Base-by-base conservation (phyloP, 2,797 vertebrate genomes). In the Denticeps clupeoides region DNA sequence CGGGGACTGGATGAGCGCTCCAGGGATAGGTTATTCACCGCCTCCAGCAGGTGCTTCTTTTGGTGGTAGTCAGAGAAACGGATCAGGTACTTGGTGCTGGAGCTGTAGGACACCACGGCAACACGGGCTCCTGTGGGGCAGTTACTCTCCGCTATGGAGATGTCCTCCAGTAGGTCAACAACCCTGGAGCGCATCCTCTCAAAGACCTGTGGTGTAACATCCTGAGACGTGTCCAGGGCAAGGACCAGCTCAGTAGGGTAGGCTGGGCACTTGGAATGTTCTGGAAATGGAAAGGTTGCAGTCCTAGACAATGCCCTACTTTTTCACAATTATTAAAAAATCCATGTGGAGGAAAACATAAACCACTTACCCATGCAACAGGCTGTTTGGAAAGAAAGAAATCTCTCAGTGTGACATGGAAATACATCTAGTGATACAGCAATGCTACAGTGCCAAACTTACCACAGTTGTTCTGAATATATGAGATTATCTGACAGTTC, bases 211-310 rank as follows among this genome's bases (percentile, higher is more conserved):
- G 54, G 22, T 0, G 73, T 71, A 57, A 91, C 78, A 0, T 80
- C 81, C 0, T 48, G 56, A 1, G 88, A 92, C 79, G 86, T 82
- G 63, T 94, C 90, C 33, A 94, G 69, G 25, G 78, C 86, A 5
- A 97, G 81, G 16, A 86, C 84, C 72, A 91, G 73, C 69, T 94
- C 90, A 0, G 85, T 90, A 32, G 85, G 91, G 67, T 80, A 86
- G 7, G 41, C 70, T 1, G 87, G 89, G 49, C 89, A 91, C 1
- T 33, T 53, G 0, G 58, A 63, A 4, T 42, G 29, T 48, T 57
- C 83, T 89, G 12, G 1, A 42, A 4, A 13, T 13, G n/a, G 21
- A 18, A 21, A 28, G 27, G 3, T 11, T 3, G 26, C 3, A 3
- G 10, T 3, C n/a, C 11, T 4, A n/a, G 28, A 1, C 5, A 24